Conservation (phyloP, 2,888 invertebrate species). For the Troilus luridus region DNA sequence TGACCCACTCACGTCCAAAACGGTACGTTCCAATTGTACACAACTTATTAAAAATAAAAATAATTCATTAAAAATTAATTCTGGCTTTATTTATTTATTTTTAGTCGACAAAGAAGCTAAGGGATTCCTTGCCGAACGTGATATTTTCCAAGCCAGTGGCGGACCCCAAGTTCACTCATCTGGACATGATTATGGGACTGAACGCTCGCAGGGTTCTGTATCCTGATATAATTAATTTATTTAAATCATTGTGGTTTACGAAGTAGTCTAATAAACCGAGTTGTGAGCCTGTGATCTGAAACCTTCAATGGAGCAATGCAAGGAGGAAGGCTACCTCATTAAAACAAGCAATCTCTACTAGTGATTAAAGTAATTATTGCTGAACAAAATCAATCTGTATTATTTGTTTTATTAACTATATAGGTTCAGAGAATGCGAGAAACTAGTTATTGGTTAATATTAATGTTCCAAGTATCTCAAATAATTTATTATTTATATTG, state of each 20-base stretch:
- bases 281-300: not conserved
- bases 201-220: not conserved
- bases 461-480: too few species aligned
- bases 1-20: not conserved
- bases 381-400: not conserved
- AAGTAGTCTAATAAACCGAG: not conserved
- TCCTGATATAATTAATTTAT: not conserved
- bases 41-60: too few species aligned
- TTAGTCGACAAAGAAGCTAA: not conserved
- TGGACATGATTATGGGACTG: not conserved
- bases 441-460: too few species aligned
- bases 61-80: not conserved
- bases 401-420: not conserved
- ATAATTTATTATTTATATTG: too few species aligned
- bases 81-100: not conserved
- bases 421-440: not conserved
- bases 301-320: not conserved
- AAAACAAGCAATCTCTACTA: not conserved
- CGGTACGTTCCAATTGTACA: not conserved
- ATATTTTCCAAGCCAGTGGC: not conserved
- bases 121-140: not conserved
- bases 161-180: not conserved
- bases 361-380: not conserved
- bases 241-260: not conserved
- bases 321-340: not conserved